Percentiles rank a stretch among this genome's conserved stretches.
These are phyloP conservation scores for Micronycteris hirsuta DNA, from an alignment of 2,113 vertebrate genomes.

Conservation along the genomic window DNA sequence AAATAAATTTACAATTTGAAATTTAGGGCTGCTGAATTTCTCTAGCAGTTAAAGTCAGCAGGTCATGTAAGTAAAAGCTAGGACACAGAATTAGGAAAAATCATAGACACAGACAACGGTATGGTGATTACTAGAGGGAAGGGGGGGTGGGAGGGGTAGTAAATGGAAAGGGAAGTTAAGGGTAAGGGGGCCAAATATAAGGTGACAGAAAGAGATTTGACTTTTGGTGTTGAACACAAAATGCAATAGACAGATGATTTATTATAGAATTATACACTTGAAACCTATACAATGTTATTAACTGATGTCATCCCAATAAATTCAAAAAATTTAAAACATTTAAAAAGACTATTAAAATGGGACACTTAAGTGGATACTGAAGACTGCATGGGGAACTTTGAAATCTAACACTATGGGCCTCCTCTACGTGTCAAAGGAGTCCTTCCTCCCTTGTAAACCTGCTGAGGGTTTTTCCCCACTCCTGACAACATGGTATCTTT, in stretches of 20 bases:
- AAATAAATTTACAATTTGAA: not conserved
- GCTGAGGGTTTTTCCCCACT: not conserved
- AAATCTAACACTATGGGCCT: not conserved
- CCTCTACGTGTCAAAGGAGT: not conserved
- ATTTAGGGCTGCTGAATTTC: not conserved
- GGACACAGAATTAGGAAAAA: not conserved
- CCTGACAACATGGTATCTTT: not conserved
- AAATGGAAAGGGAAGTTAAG: no score
- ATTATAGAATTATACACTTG: no score
- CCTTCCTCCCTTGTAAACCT: not conserved
- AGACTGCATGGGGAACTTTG: not conserved
- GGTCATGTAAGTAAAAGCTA: not conserved
- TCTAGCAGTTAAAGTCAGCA: not conserved
- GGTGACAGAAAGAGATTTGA: no score
- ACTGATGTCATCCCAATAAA: not conserved
- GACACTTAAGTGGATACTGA: not conserved
- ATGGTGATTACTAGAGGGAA: no score
- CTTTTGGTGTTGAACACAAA: no score
- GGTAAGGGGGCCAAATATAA: no score
- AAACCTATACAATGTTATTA: no score
- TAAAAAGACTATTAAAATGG: not conserved
- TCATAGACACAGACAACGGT: no score
- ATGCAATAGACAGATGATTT: no score
- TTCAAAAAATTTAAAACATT: not conserved
- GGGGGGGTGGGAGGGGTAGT: no score